Evolutionary conservation across 2,888 invertebrate genomes (phyloP), one percentile per base, ranked within the genome.

Genomic region (Fragum fragum): DNA sequence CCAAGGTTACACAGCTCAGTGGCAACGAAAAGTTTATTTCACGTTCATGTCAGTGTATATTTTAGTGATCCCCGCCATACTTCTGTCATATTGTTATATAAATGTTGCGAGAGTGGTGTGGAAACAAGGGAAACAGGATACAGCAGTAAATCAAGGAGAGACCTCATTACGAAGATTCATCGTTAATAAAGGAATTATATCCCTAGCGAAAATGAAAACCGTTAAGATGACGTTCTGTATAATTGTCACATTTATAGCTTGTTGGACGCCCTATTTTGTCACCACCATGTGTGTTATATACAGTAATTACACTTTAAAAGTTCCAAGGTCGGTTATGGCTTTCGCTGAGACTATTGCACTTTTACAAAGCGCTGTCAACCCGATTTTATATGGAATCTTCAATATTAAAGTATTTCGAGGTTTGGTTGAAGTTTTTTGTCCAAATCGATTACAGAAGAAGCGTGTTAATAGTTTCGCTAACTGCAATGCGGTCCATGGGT

Each of bases 251-350:
- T 95, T 95, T 83, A 92, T 95, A 57, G 91, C 93, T 0, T 95
- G 95, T 87, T 95, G 95, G 95, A 94, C 94, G 21, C 95, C 95
- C 0, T 95, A 95, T 86, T 95, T 95, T 87, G 94, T 95, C 14
- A 94, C 94, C 23, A 94, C 94, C 68, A 91, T 95, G 61, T 92
- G 95, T 69, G 89, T 91, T 52, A 93, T 95, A 26, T 95, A 94
- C 90, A 94, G 93, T 73, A 92, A 95, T 80, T 93, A 94, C 82
- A 89, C 81, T 32, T 85, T 92, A 55, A 73, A 88, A 55, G 76
- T 87, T 26, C 93, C 94, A 0, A 88, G 90, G 18, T 88, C 92
- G 1, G 90, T 95, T 21, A 91, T 94, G 85, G 94, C 92, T 0
- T 92, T 94, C 63, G 94, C 92, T 0, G 95, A 95, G 79, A 93